Evolutionary conservation across 2,113 vertebrate genomes (phyloP), one percentile per base, ranked within the genome.

Genomic region (Bombycilla garrulus): DNA sequence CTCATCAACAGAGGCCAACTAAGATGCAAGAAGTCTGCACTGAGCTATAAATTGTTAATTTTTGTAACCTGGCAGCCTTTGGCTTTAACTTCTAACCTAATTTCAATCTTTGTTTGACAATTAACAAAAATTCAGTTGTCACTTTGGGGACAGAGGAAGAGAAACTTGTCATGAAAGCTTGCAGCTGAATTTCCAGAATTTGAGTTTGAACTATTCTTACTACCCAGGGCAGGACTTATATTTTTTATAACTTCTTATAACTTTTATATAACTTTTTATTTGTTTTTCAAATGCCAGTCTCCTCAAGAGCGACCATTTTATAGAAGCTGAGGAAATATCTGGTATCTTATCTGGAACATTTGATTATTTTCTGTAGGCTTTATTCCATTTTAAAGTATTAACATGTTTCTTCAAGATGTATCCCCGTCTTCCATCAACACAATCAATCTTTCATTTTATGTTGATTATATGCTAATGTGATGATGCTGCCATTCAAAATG

Each of bases 401-500:
- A 28, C 5, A 10, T 4, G 1, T 62, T 86, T 79, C 20, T 53
- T 81, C 35, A 86, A 66, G 40, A 48, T 57, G 6, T 57, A 69
- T 57, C 11, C 5, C 12, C 0, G 0, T 84, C 44, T 84, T 86
- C 25, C 56, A 81, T 74, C 66, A 76, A 69, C 21, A 54, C 3
- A 62, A 50, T 88, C 61, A 57, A 51, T 90, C 61, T 84, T 83
- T 51, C 12, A 53, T 96, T 92, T 70, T 90, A 66, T 84, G 58
- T 86, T 93, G 86, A 79, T 91, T 94, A 82, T 91, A 53, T 89
- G 81, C 48, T 91, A 70, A 90, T 67, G 16, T 54, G 77, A 53
- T 74, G 72, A 86, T 81, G 17, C 79, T 91, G 88, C 80, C 86
- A 86, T 91, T 82, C 74, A 93, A 94, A 93, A 86, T 47, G 57